Evolutionary conservation across 2,888 invertebrate genomes (phyloP), one percentile per base, ranked within the genome.

Genomic region (Melanotus villosus): DNA sequence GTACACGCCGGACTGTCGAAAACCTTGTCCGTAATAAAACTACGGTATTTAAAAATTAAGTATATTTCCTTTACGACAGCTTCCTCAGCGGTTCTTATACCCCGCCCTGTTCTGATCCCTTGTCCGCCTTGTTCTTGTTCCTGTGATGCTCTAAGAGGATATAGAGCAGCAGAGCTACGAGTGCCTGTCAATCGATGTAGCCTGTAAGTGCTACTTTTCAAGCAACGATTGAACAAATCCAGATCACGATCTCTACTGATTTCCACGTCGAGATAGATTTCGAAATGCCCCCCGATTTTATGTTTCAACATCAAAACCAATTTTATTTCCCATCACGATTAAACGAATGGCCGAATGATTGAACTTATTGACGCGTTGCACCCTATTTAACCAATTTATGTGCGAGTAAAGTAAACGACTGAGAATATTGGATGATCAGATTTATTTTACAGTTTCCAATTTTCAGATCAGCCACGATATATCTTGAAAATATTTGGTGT

Each of bases 181-280:
- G 52, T 43, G 50, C 60, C 59, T 66, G 66, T 66, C 66, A 66
- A 60, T 66, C 66, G 66, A 66, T 43, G 64, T 45, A 56, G 30
- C 52, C 60, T 47, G 66, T 66, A 66, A 66, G 66, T 66, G 66
- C 66, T 43, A 43, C 54, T 66, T 50, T 66, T 60, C 66, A 60
- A 36, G 54, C 26, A 59, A 59, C 66, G 62, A 60, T 60, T 66
- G 66, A 66, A 43, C 66, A 66, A 66, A 66, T 66, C 66, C 60
- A 58, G 65, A 65, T 65, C 65, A 65, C 54, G 52, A 66, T 60
- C 59, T 52, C 50, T n/a, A 43, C 54, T 21, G 66, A 66, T 66
- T 60, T 52, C 41, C 38, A 60, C 59, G 66, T 54, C 66, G 21
- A 52, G 50, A 50, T 66, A 54, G 54, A 60, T 60, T 66, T 60